These are phyloP conservation scores for Acanthiza pusilla DNA, from an alignment of 2,797 vertebrate genomes.

Conservation along the genomic window DNA sequence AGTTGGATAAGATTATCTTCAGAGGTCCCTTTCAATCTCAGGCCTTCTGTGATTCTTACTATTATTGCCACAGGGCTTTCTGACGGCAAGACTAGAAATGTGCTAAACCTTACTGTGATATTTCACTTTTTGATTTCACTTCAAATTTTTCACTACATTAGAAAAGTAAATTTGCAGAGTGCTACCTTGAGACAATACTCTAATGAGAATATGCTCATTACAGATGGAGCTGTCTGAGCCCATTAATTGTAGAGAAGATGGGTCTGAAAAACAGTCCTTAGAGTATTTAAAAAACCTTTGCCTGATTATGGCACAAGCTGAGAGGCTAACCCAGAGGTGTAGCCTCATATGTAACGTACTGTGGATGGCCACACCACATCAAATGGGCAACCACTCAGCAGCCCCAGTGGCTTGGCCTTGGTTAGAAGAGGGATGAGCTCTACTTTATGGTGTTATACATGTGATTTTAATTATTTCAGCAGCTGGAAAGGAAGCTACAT, in stretches of 20 bases:
- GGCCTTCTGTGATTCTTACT: neutral
- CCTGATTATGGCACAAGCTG: neutral
- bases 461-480: neutral
- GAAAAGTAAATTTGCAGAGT: neutral
- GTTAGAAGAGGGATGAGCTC: neutral
- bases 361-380: neutral
- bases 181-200: neutral
- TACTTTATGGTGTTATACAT: neutral
- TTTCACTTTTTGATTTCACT: neutral
- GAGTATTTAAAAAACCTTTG: neutral
- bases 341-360: neutral
- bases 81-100: neutral
- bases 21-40: neutral
- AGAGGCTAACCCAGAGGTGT: neutral
- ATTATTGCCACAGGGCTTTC: neutral
- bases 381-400: neutral
- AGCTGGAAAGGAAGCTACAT: neutral
- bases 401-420: neutral
- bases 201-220: neutral
- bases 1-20: neutral
- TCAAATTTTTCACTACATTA: neutral
- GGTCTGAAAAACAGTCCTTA: slow-evolving; percentile 3
- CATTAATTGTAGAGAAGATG: neutral
- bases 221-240: slow-evolving; percentile 32
- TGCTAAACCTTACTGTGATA: neutral